Percentiles rank a stretch among this genome's conserved stretches.
Conservation (phyloP, 2,888 invertebrate species). For the Meghimatium bilineatum region DNA sequence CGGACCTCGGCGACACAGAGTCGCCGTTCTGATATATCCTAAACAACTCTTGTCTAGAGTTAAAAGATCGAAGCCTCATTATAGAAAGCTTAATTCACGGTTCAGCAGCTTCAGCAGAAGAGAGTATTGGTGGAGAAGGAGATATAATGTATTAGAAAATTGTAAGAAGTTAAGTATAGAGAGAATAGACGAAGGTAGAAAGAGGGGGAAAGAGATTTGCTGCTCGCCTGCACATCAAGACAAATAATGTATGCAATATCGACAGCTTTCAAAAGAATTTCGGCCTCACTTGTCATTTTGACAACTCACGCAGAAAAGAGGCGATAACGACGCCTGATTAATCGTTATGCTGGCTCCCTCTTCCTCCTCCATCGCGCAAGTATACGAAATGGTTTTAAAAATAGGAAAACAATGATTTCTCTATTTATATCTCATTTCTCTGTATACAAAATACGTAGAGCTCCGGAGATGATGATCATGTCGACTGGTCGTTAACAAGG, state of each 20-base stretch:
- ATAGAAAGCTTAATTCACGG: too few relatives aligned
- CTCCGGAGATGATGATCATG: too few relatives aligned
- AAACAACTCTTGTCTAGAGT: too few relatives aligned
- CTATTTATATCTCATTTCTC: too few relatives aligned
- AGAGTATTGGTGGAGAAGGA: background rate
- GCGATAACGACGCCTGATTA: conserved; percentile 29
- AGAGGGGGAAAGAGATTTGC: conserved; percentile 2
- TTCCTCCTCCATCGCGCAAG: background rate
- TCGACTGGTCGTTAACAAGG: too few relatives aligned
- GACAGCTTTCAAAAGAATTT: conserved; percentile 29
- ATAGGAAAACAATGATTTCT: too few relatives aligned
- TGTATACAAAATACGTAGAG: too few relatives aligned
- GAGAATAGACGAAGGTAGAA: background rate
- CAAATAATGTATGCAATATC: conserved; percentile 1
- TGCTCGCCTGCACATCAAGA: conserved; percentile 6
- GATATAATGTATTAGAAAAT: background rate
- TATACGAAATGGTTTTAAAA: too few relatives aligned
- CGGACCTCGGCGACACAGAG: too few relatives aligned
- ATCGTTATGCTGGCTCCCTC: background rate
- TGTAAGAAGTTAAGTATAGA: background rate
- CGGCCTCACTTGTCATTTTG: conserved; percentile 15
- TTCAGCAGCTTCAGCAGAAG: too few relatives aligned
- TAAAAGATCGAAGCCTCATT: too few relatives aligned
- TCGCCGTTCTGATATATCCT: too few relatives aligned
- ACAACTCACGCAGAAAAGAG: conserved; percentile 25